Evolutionary conservation across 2,888 invertebrate genomes (phyloP), one percentile per base, ranked within the genome.

Genomic region (Temnothorax rugatulus): DNA sequence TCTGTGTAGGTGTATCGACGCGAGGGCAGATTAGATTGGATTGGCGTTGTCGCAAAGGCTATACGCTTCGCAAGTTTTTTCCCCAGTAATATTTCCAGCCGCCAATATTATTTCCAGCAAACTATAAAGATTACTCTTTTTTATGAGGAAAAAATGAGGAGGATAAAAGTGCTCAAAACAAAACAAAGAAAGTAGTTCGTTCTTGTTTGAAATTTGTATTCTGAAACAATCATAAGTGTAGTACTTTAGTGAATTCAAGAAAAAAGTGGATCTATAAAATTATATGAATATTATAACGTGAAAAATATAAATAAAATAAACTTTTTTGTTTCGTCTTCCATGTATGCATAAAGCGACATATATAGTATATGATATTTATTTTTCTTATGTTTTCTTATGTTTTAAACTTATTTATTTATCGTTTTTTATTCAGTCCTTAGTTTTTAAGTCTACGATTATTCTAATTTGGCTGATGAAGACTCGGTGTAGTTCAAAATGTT

Each of bases 1-100:
- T 89, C 84, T 82, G 64, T 84, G 88, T 90, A 84, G 89, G 90
- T 90, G 90, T 90, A 68, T 76, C 71, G 83, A 82, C 84, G 82
- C 34, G 25, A 71, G 85, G 2, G 75, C 73, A 90, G 89, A 90
- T 90, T 90, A 90, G 90, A 90, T 90, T 89, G 84, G 90, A 90
- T 90, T 89, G 84, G 86, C 83, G 29, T 87, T 86, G 87, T 74
- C 83, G 75, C 76, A 47, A 71, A 87, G 66, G 77, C 74, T 83
- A 82, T 85, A 68, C 66, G 68, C 81, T 66, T 71, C 59, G 47
- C 69, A 81, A 68, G 69, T 87, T 84, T 82, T 85, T 86, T 15
- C n/a, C n/a, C 54, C 68, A 68, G 44, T 68, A 66, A 13, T 4
- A 63, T 34, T 21, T 18, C 5, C 63, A 41, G 63, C 15, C 25